These are phyloP conservation scores for Triplophysa dalaica DNA, from an alignment of 2,113 vertebrate species.

Conservation along the genomic window DNA sequence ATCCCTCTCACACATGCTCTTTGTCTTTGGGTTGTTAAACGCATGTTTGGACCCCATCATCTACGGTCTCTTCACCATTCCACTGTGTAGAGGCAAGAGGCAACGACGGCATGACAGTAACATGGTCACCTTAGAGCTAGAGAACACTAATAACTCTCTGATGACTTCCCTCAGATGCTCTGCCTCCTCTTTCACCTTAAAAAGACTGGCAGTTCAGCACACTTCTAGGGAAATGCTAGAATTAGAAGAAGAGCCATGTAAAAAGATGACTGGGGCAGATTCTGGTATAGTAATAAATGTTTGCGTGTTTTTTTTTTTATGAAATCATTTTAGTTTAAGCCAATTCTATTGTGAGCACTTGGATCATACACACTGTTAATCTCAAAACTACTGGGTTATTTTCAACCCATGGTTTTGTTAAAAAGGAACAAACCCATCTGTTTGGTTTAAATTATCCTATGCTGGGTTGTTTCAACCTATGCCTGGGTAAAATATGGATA, in stretches of 20 bases:
- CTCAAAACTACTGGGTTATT: too few species aligned
- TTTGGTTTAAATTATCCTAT: too few species aligned
- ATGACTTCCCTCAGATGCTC: conserved; percentile 33
- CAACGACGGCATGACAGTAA: conserved; percentile 1
- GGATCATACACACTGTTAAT: too few species aligned
- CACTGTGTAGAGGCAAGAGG: conserved; percentile 66
- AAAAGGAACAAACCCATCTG: too few species aligned
- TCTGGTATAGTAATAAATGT: too few species aligned
- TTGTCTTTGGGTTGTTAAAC: conserved; percentile 80
- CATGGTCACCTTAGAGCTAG: conserved; percentile 11
- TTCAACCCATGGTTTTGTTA: too few species aligned
- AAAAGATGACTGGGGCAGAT: not conserved
- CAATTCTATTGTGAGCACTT: too few species aligned
- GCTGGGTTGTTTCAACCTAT: too few species aligned
- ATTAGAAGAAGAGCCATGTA: conserved; percentile 2
- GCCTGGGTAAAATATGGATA: too few species aligned
- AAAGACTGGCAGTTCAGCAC: conserved; percentile 28
- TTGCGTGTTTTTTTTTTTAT: too few species aligned
- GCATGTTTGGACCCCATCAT: conserved; percentile 77
- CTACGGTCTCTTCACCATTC: conserved; percentile 77
- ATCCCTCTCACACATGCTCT: conserved; percentile 78
- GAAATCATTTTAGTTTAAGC: too few species aligned
- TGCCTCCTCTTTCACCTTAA: conserved; percentile 18
- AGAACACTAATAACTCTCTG: conserved; percentile 33
- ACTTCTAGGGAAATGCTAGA: conserved; percentile 17